These are phyloP conservation scores for Hyppa rectilinea DNA, from an alignment of 2,888 invertebrate genomes.

Conservation along the genomic window DNA sequence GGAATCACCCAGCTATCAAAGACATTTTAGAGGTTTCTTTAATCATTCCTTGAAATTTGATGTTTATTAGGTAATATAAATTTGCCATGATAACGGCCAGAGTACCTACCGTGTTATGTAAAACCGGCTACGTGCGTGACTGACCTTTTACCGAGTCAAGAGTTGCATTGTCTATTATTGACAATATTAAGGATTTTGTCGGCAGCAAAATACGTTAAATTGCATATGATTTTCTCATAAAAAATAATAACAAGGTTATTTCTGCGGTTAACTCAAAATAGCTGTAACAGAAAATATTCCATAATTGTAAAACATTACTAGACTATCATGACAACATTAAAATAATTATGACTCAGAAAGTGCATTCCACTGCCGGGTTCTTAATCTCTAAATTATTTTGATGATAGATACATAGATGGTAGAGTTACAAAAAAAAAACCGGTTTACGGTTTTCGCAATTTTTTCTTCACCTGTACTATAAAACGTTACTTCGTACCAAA, in stretches of 20 bases:
- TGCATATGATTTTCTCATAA: background rate
- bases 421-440: too few relatives aligned
- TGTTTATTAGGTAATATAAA: background rate
- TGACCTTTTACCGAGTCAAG: background rate
- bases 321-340: too few relatives aligned
- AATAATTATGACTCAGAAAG: too few relatives aligned
- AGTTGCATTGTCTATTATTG: background rate
- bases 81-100: background rate
- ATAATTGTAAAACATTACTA: too few relatives aligned
- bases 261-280: background rate
- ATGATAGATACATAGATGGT: too few relatives aligned
- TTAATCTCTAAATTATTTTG: too few relatives aligned
- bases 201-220: background rate
- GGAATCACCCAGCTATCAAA: background rate
- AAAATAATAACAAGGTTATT: background rate
- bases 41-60: background rate
- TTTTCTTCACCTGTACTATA: too few relatives aligned
- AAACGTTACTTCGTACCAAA: too few relatives aligned
- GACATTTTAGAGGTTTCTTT: background rate
- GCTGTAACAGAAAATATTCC: background rate
- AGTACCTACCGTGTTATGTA: background rate
- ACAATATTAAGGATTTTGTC: background rate
- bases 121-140: background rate
- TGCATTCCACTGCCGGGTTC: too few relatives aligned
- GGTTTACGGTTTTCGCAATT: too few relatives aligned